Base-by-base conservation (phyloP, 1,140 invertebrate species). In the Drosophila parvula region DNA sequence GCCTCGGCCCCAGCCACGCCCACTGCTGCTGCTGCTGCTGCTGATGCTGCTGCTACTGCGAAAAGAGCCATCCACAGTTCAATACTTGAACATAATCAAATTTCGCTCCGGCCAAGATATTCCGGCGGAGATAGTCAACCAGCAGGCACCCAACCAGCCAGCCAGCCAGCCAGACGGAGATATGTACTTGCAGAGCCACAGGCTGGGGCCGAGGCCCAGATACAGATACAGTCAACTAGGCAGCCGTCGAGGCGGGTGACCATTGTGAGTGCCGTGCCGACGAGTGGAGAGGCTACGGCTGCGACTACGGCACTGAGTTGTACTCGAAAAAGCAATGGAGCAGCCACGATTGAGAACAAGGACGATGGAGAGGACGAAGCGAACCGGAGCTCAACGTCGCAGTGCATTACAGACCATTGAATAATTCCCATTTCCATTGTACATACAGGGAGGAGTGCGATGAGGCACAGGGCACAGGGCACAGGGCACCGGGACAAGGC, bases 391-490 rank as follows among this genome's bases (percentile, higher is more conserved):
- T 78, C 79, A 69, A 48, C 78, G 76, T 64, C 74, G 60, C 61
- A 74, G 80, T 89, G 84, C 84, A 89, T 89, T 89, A 89, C 84
- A 84, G 84, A 80, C 91, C 79, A 88, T 91, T 91, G 91, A 91
- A 91, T 91, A 91, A 91, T 90, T 92, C 90, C 85, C 74, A 92
- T 89, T 92, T 90, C 85, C 73, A 91, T 91, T 91, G 83, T 90
- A 79, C 56, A 58, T 48, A 48, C 36, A 43, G 22, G 11, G 14
- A 58, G 41, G 74, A 55, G 30, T 9, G 51, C 22, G 45, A 4
- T 5, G 27, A 14, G 16, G 12, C 5, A 9, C 6, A 14, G 22
- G 38, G 48, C 38, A 14, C n/a, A 43, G 34, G 48, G 5, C n/a
- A 9, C 9, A 16, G 22, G 30, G 51, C 62, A 51, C 16, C 32